Conservation (phyloP, 2,888 invertebrate genomes). For the Cancer borealis region DNA sequence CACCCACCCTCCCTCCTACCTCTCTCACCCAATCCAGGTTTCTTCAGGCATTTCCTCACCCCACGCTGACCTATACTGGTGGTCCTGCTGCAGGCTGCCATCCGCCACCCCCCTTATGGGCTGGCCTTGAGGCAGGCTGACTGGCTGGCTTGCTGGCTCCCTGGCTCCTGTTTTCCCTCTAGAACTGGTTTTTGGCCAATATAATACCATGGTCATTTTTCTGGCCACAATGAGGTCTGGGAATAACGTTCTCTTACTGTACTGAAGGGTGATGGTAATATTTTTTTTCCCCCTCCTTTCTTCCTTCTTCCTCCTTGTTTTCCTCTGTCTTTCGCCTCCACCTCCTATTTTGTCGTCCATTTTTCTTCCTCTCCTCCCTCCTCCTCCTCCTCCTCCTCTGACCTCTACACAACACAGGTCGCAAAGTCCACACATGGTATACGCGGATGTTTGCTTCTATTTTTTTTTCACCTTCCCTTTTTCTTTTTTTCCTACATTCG, state of each 20-base stretch:
- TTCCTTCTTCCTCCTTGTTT: background rate
- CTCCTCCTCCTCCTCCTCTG: constrained; percentile 11
- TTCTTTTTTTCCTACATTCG: background rate
- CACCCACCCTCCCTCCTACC: background rate
- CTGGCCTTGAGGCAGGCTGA: background rate
- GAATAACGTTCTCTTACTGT: background rate
- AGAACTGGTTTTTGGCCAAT: background rate
- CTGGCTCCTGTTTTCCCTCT: background rate
- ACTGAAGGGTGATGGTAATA: background rate
- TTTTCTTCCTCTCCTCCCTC: background rate
- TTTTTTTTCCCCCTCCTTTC: background rate
- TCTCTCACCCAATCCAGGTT: background rate
- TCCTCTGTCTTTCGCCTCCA: background rate
- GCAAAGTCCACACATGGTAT: background rate
- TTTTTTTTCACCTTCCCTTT: background rate
- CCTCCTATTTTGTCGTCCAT: background rate
- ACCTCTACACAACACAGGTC: background rate
- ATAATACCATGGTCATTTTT: no score
- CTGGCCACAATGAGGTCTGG: no score
- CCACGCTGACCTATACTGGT: background rate
- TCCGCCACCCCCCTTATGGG: background rate
- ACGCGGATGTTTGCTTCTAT: background rate
- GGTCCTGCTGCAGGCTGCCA: background rate
- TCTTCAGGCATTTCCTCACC: constrained; percentile 10
- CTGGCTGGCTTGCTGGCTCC: no score